A percentile compares a stretch with the other conserved stretches of the same genome.
These are phyloP conservation scores for Euphonia xanthogaster DNA, from an alignment of 2,797 vertebrate genomes.

Conservation along the genomic window DNA sequence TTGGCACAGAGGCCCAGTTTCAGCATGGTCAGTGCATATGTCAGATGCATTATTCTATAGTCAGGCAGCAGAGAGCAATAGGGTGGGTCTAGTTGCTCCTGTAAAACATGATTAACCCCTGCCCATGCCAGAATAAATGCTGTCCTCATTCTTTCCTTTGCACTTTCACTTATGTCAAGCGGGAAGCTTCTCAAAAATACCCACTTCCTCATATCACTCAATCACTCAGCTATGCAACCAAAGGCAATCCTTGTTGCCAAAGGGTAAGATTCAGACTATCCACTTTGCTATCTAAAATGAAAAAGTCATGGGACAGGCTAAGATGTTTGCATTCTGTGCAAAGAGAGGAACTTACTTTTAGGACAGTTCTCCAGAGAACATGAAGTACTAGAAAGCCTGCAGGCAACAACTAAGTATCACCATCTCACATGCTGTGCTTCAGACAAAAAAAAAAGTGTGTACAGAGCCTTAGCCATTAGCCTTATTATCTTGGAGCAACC, in stretches of 20 bases:
- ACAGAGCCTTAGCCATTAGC: neutral
- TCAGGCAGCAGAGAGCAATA: neutral
- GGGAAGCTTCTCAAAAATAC: neutral
- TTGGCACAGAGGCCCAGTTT: neutral
- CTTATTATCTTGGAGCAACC: neutral
- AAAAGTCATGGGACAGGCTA: neutral
- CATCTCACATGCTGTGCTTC: neutral
- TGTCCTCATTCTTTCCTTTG: neutral
- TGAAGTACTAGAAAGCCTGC: neutral
- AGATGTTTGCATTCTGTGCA: neutral
- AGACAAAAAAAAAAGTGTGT: neutral
- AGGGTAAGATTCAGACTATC: neutral
- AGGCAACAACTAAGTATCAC: neutral
- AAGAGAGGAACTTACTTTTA: neutral
- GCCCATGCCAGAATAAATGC: neutral
- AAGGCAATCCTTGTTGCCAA: neutral
- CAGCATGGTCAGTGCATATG: neutral
- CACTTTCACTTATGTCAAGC: neutral
- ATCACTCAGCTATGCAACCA: neutral
- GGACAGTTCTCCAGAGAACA: neutral
- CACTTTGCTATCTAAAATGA: neutral
- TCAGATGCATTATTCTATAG: neutral
- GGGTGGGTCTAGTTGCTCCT: neutral
- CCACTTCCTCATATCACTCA: neutral
- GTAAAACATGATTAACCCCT: neutral